Evolutionary conservation across 2,888 invertebrate species (phyloP).

Genomic region (Seira sanloemensis): DNA sequence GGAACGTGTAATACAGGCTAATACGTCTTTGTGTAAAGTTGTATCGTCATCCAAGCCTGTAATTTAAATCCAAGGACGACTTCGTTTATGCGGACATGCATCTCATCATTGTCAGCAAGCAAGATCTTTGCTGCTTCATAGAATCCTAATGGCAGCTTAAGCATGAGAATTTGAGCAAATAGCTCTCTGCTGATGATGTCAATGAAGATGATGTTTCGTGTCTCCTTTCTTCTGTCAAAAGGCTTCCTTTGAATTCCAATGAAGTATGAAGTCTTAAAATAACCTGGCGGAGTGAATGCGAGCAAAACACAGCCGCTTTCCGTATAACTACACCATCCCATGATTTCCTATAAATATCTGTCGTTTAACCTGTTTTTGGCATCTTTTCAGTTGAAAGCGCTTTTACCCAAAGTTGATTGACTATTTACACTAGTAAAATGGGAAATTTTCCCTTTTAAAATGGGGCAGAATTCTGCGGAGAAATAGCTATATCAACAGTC

Average conservation of each 20-base stretch:
- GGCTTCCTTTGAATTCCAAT: conserved; percentile 28
- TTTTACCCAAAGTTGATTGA: background rate
- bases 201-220: background rate
- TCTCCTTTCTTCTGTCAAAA: background rate
- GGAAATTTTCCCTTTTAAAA: no score
- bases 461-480: no score
- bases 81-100: background rate
- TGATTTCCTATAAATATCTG: no score
- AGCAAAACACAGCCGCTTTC: background rate
- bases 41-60: background rate
- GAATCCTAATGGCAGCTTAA: background rate
- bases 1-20: no score
- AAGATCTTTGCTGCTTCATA: background rate
- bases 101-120: background rate
- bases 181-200: background rate
- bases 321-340: background rate
- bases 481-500: no score
- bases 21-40: no score
- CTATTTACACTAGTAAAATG: background rate
- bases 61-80: background rate
- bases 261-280: conserved; percentile 33
- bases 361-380: background rate
- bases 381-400: background rate
- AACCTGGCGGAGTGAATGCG: background rate
- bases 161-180: background rate